Evolutionary conservation across 2,113 vertebrate genomes (phyloP), one percentile per base, ranked within the genome.

Genomic region (zebrafish (Danio rerio)): DNA sequence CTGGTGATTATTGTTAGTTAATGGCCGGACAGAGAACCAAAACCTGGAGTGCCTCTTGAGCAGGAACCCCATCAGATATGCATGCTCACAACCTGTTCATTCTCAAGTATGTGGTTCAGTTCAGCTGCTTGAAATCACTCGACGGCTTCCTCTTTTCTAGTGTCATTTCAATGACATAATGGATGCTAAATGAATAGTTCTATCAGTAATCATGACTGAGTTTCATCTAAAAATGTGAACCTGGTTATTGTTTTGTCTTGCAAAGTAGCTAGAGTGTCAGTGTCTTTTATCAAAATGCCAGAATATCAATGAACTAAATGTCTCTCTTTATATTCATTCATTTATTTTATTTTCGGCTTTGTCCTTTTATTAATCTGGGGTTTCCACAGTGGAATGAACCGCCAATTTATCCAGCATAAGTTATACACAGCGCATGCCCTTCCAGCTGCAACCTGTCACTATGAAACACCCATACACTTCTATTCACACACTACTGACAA

Each of bases 61-160:
- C 52, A n/a, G 42, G n/a, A 61, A 59, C 73, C 80, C 71, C 75
- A 52, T 79, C 47, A 85, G 47, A 63, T 40, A 56, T 73, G 61
- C 61, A 52, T 74, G 20, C 61, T 59, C 43, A 6, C 49, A 69
- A 50, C 66, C 52, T 73, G 49, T 66, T 45, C 21, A 68, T 13
- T 61, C 58, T 62, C 76, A 80, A 80, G 72, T 18, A 70, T 53
- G n/a, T 80, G 31, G n/a, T 16, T 42, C 47, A 20, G 43, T 74
- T 40, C 52, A 75, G 76, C 52, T 20, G 53, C 6, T 58, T 42
- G 42, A 50, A 78, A 71, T 76, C 15, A 50, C 62, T 63, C 12
- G 16, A 18, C 12, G 49, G 47, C 16, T 40, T 71, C 62, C 45
- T 43, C 21, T 61, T 81, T 72, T 40, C 15, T 56, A 50, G 45